phyloP scores from a whole-genome alignment of 1,140 invertebrate genomes.

The Sycophaga agraensis region DNA sequence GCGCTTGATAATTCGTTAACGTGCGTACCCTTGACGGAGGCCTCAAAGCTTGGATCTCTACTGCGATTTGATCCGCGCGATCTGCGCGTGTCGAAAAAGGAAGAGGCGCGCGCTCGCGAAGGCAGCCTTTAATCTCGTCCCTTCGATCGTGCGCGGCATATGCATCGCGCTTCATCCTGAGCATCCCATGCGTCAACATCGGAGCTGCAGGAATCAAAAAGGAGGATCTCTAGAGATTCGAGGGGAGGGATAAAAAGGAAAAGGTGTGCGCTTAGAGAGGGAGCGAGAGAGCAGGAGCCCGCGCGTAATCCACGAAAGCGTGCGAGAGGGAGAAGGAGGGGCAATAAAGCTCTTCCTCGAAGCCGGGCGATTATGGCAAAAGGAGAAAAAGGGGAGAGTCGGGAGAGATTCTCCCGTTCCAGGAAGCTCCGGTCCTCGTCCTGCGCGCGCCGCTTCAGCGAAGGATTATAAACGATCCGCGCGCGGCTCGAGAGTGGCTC shows the following conservation, averaged over 20 bases:
- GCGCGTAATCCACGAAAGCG: neutral
- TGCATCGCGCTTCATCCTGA: too few species aligned
- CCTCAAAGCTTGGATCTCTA: too few species aligned
- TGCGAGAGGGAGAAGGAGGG: neutral
- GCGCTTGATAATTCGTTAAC: too few species aligned
- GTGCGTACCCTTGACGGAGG: too few species aligned
- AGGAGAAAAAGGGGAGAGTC: constrained; percentile 12
- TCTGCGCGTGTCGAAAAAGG: too few species aligned
- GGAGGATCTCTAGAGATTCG: neutral
- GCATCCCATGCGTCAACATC: too few species aligned
- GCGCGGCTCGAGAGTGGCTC: too few species aligned
- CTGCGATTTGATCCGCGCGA: too few species aligned
- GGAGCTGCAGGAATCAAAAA: neutral
- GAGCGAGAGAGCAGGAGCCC: neutral
- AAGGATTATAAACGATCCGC: constrained; percentile 22
- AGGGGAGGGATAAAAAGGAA: neutral
- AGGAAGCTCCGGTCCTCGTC: constrained; percentile 9
- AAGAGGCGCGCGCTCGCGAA: too few species aligned
- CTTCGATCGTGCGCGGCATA: too few species aligned
- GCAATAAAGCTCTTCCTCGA: constrained; percentile 12
- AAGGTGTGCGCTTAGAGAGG: neutral
- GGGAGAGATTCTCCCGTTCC: constrained; percentile 12
- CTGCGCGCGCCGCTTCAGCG: constrained; percentile 6
- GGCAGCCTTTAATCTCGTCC: too few species aligned
- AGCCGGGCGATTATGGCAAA: constrained; percentile 13